Conservation (phyloP, 2,888 invertebrate species). For the Omphaloscelis lunosa region DNA sequence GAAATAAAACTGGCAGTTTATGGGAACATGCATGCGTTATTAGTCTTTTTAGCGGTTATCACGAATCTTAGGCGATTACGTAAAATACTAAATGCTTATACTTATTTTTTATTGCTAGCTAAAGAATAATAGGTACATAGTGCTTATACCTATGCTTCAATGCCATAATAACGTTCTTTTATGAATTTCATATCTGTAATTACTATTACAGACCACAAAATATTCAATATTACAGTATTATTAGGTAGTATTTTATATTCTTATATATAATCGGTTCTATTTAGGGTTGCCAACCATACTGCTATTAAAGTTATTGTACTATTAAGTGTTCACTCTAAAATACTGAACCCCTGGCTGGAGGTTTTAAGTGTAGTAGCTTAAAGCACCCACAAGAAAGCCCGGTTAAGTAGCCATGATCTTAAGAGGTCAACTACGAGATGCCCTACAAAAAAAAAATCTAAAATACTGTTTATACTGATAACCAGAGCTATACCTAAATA, state of each 20-base stretch:
- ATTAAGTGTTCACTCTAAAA: no score
- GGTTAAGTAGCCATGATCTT: no score
- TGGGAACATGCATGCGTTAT: not conserved
- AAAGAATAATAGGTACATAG: slow-evolving; percentile 3
- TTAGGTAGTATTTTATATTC: not conserved
- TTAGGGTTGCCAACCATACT: no score
- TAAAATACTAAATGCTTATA: not conserved
- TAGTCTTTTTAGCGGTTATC: not conserved
- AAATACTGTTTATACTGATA: no score
- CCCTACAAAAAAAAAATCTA: no score
- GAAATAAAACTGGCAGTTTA: slow-evolving; percentile 18
- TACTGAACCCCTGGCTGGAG: no score
- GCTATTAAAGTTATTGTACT: no score
- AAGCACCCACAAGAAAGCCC: no score
- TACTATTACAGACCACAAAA: not conserved
- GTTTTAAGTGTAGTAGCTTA: no score
- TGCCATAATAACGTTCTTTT: not conserved
- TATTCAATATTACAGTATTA: not conserved
- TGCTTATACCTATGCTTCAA: not conserved
- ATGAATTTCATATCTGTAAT: not conserved
- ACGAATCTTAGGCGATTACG: slow-evolving; percentile 13
- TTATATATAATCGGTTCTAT: not conserved
- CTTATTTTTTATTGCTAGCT: not conserved
- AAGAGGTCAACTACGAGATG: no score
- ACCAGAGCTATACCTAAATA: no score